A percentile compares a stretch with the other conserved stretches of the same genome.
Conservation (phyloP, 2,797 vertebrate species). For the Eptatretus atami region DNA sequence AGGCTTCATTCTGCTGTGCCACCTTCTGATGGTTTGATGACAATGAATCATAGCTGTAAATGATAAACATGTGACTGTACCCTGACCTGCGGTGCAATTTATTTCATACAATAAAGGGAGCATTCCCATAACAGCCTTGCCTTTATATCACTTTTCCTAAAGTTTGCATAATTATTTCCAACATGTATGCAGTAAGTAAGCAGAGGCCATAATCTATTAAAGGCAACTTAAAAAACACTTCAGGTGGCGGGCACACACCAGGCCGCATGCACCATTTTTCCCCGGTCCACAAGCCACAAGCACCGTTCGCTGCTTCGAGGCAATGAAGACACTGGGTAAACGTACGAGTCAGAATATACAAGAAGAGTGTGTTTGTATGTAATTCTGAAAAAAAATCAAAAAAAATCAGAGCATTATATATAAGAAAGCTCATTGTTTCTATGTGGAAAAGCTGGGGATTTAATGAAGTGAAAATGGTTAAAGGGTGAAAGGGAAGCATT, state of each 20-base stretch:
- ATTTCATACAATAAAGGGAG: too few relatives aligned
- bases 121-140: too few relatives aligned
- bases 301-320: conserved; percentile 44
- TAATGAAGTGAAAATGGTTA: neutral
- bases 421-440: neutral
- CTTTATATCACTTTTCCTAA: too few relatives aligned
- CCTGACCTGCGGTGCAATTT: too few relatives aligned
- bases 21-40: too few relatives aligned
- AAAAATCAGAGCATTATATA: neutral
- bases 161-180: too few relatives aligned
- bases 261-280: conserved; percentile 54
- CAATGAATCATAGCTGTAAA: too few relatives aligned
- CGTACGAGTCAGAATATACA: conserved; percentile 12
- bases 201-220: neutral
- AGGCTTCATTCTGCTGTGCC: too few relatives aligned
- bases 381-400: too few relatives aligned
- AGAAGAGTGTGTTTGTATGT: neutral
- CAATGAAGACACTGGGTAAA: conserved; percentile 35
- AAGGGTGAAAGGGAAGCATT: neutral
- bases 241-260: conserved; percentile 59
- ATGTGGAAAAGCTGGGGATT: neutral
- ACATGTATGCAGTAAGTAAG: too few relatives aligned
- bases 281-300: conserved; percentile 54
- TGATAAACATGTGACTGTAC: too few relatives aligned
- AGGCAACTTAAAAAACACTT: conserved; percentile 42